A percentile compares a stretch with the other conserved stretches of the same genome.
Evolutionary conservation across 64 coral and sea anemone genomes (phyloP).

Genomic region (Montipora sp.): DNA sequence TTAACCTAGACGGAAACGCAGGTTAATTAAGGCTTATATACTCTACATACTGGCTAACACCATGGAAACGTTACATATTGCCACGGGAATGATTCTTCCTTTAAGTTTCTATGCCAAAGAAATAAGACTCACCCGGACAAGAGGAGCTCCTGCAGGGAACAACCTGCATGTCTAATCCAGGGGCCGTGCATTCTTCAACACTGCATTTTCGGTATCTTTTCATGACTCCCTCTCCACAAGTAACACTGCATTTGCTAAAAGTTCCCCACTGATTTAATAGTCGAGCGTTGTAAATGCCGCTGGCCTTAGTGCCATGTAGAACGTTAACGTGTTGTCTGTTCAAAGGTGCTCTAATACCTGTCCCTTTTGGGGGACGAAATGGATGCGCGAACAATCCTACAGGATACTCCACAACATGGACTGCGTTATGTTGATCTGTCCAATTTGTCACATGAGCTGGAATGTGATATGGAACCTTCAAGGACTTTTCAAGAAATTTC

Average conservation of each 20-base stretch:
- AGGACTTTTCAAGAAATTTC: not conserved
- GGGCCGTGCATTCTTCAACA: conserved; percentile 61
- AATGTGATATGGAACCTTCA: not conserved
- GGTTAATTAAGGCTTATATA: too few relatives aligned
- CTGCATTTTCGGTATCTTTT: conserved; percentile 73
- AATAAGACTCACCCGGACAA: conserved; percentile 78
- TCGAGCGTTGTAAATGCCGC: not conserved
- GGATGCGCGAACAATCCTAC: not conserved
- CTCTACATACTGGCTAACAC: too few relatives aligned
- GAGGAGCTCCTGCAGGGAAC: conserved; percentile 57
- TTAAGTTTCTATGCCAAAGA: not conserved
- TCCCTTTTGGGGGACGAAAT: not conserved
- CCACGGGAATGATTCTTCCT: too few relatives aligned
- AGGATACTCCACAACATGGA: not conserved
- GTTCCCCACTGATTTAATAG: conserved; percentile 55
- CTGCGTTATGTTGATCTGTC: not conserved
- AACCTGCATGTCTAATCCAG: conserved; percentile 58
- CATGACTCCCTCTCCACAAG: conserved; percentile 73
- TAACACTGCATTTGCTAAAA: conserved; percentile 74
- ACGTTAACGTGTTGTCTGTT: not conserved
- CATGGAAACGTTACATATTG: too few relatives aligned
- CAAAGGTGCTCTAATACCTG: not conserved
- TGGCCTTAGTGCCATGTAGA: conserved; percentile 5
- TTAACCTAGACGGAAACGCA: too few relatives aligned
- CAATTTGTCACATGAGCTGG: not conserved